Evolutionary conservation across 2,888 invertebrate species (phyloP).

Genomic region (Callinectes sapidus): DNA sequence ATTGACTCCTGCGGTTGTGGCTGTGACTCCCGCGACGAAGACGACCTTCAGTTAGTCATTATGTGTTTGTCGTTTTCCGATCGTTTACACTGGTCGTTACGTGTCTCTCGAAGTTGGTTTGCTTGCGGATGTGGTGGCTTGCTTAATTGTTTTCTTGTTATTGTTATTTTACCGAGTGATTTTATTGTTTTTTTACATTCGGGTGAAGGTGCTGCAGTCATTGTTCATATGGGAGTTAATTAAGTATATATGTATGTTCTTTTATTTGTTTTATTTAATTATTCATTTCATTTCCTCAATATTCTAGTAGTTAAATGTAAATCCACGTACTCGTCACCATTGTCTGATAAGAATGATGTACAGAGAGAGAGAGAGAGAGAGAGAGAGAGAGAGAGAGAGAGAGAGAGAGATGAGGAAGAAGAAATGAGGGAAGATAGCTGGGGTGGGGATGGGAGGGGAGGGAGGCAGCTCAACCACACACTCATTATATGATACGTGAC

Average conservation of each 20-base stretch:
- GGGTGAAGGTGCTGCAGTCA: not conserved
- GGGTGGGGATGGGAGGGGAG: too few species aligned
- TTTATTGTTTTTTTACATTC: not conserved
- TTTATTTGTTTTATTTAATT: too few species aligned
- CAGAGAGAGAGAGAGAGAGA: not conserved
- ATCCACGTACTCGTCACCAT: not conserved
- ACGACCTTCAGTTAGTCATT: not conserved
- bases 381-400: not conserved
- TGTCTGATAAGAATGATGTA: not conserved
- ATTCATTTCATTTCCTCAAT: not conserved
- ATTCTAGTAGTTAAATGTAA: not conserved
- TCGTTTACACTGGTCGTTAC: not conserved
- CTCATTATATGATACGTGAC: conserved; percentile 28
- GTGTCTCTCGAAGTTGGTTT: not conserved
- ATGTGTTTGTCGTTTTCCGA: not conserved
- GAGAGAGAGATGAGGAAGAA: not conserved
- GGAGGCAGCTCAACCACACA: not conserved
- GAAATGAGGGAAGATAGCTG: not conserved
- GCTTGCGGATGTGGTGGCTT: not conserved
- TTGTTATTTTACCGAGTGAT: not conserved
- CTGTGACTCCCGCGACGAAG: not conserved
- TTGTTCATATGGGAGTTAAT: too few species aligned
- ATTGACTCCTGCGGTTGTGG: conserved; percentile 5
- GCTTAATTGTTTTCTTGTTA: not conserved
- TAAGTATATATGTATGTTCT: too few species aligned